Evolutionary conservation across 2,888 invertebrate species (phyloP).

Genomic region (Patella depressa): DNA sequence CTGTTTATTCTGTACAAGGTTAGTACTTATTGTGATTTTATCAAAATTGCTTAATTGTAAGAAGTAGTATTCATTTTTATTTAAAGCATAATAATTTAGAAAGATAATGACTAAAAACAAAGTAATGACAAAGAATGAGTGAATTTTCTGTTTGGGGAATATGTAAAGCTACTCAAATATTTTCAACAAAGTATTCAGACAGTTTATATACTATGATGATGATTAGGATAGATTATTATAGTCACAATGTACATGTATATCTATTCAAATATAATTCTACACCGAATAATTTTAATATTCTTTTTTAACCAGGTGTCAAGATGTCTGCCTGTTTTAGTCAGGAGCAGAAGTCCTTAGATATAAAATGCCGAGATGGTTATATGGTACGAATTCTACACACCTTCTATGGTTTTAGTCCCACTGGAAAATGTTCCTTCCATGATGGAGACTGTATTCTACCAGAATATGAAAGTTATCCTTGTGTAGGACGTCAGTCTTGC

Average conservation of each 20-base stretch:
- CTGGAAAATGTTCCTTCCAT: constrained; percentile 46
- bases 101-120: too few species aligned
- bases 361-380: constrained; percentile 58
- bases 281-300: not conserved
- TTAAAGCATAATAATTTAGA: too few species aligned
- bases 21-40: too few species aligned
- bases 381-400: constrained; percentile 61
- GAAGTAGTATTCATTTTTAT: too few species aligned
- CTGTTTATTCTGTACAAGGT: too few species aligned
- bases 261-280: too few species aligned
- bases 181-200: too few species aligned
- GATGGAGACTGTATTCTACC: constrained; percentile 58
- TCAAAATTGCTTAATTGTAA: too few species aligned
- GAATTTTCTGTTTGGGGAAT: not conserved
- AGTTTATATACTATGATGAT: too few species aligned
- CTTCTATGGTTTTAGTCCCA: constrained; percentile 61
- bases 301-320: constrained; percentile 41
- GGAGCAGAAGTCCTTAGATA: constrained; percentile 48
- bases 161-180: too few species aligned
- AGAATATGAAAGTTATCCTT: constrained; percentile 56
- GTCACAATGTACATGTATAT: not conserved
- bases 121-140: not conserved
- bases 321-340: constrained; percentile 55
- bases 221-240: too few species aligned
- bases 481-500: constrained; percentile 60